phyloP scores from a whole-genome alignment of 2,797 vertebrate species.

The Ptychobarbus kaznakovi region DNA sequence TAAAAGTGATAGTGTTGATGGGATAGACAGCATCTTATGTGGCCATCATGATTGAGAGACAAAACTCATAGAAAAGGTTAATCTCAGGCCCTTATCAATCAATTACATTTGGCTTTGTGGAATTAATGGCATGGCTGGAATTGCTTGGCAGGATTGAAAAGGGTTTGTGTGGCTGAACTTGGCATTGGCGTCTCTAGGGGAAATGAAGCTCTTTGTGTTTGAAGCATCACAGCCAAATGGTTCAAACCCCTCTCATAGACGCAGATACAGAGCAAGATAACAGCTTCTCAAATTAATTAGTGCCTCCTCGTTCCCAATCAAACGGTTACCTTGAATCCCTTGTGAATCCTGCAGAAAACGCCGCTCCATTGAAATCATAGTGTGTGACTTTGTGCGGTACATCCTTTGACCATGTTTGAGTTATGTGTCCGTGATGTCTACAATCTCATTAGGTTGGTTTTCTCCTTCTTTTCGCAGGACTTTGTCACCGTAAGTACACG shows the following conservation, averaged over 20 bases:
- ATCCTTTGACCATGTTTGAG: slow-evolving; percentile 51
- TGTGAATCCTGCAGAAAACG: slow-evolving; percentile 35
- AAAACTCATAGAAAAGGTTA: slow-evolving; percentile 58
- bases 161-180: slow-evolving; percentile 63
- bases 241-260: slow-evolving; percentile 55
- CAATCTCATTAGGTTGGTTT: slow-evolving; percentile 48
- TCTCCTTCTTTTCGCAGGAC: slow-evolving; percentile 64
- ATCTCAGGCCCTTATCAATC: slow-evolving; percentile 65
- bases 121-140: slow-evolving; percentile 63
- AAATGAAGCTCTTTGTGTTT: slow-evolving; percentile 58
- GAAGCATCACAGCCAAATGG: slow-evolving; percentile 58
- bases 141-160: slow-evolving; percentile 60
- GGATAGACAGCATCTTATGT: slow-evolving; percentile 69
- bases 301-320: slow-evolving; percentile 39
- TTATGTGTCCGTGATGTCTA: slow-evolving; percentile 49
- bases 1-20: slow-evolving; percentile 66
- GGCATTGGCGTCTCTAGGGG: slow-evolving; percentile 60
- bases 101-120: slow-evolving; percentile 68
- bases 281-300: slow-evolving; percentile 60
- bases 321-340: slow-evolving; percentile 40
- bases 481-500: slow-evolving; percentile 74
- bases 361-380: slow-evolving; percentile 41
- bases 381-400: slow-evolving; percentile 47
- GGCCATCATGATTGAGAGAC: slow-evolving; percentile 66
- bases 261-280: slow-evolving; percentile 61